Evolutionary conservation across 2,797 vertebrate species (phyloP).

Genomic region (Spondyliosoma cantharus): DNA sequence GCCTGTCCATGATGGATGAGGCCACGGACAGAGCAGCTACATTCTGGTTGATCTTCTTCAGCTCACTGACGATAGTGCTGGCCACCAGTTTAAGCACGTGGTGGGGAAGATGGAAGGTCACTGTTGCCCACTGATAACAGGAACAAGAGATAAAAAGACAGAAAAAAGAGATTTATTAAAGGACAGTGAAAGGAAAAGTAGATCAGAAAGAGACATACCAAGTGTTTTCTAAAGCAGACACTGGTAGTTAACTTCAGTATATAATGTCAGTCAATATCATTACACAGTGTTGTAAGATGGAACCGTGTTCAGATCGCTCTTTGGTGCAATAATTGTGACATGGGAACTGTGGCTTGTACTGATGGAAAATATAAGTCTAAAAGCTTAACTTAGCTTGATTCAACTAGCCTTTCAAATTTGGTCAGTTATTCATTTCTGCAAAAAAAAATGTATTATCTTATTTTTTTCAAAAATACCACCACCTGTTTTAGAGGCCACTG

Average conservation of each 20-base stretch:
- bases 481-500: too few species aligned
- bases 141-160: background rate
- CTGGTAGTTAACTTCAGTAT: background rate
- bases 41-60: constrained; percentile 99
- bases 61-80: constrained; percentile 95
- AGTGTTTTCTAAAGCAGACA: background rate
- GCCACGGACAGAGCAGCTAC: constrained; percentile 98
- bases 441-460: too few species aligned
- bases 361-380: too few species aligned
- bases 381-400: too few species aligned
- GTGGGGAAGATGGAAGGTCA: constrained; percentile 98
- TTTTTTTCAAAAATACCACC: too few species aligned
- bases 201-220: background rate
- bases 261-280: too few species aligned
- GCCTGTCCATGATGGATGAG: constrained; percentile 99
- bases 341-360: too few species aligned
- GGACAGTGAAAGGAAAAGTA: background rate
- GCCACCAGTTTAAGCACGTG: constrained; percentile 96
- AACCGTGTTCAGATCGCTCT: too few species aligned
- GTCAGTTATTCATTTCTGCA: too few species aligned
- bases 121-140: constrained; percentile 93
- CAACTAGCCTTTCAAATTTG: too few species aligned
- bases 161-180: background rate
- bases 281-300: too few species aligned
- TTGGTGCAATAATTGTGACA: too few species aligned